A percentile compares a stretch with the other conserved stretches of the same genome.
phyloP scores from a whole-genome alignment of 2,113 vertebrate species.

The Henicopernis longicauda region DNA sequence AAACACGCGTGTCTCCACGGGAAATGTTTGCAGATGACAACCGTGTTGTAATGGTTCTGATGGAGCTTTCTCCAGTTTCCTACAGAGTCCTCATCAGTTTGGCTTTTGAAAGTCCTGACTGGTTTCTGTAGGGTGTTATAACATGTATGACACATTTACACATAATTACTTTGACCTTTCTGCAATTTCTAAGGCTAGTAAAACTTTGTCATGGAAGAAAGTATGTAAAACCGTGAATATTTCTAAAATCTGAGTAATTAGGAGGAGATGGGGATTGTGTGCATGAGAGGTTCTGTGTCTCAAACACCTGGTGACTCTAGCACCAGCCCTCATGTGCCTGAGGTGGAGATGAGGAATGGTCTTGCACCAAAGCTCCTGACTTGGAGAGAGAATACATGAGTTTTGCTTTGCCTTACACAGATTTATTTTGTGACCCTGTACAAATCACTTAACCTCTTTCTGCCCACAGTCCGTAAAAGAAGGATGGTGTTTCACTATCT shows the following conservation, averaged over 20 bases:
- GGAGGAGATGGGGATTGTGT: not conserved
- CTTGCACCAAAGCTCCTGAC: not conserved
- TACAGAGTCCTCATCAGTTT: not conserved
- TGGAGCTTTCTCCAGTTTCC: not conserved
- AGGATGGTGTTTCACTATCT: constrained; percentile 9
- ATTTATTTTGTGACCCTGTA: constrained; percentile 52
- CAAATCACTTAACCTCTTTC: constrained; percentile 54
- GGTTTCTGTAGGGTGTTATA: not conserved
- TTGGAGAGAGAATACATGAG: constrained; percentile 21
- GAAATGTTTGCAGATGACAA: not conserved
- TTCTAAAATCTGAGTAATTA: not conserved
- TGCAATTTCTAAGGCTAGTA: not conserved
- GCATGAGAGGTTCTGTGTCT: not conserved
- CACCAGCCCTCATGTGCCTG: accelerated
- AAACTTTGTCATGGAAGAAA: not conserved
- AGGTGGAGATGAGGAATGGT: constrained; percentile 6
- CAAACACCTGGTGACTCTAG: not conserved
- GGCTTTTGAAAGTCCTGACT: not conserved
- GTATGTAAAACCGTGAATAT: not conserved
- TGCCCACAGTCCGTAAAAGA: not conserved
- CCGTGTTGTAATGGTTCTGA: not conserved
- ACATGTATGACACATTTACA: not conserved
- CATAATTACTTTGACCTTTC: constrained; percentile 48
- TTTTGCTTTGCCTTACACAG: constrained; percentile 20
- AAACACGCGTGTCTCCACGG: accelerated